These are phyloP conservation scores for Conus ventricosus DNA, from an alignment of 1,140 invertebrate genomes.

Conservation along the genomic window DNA sequence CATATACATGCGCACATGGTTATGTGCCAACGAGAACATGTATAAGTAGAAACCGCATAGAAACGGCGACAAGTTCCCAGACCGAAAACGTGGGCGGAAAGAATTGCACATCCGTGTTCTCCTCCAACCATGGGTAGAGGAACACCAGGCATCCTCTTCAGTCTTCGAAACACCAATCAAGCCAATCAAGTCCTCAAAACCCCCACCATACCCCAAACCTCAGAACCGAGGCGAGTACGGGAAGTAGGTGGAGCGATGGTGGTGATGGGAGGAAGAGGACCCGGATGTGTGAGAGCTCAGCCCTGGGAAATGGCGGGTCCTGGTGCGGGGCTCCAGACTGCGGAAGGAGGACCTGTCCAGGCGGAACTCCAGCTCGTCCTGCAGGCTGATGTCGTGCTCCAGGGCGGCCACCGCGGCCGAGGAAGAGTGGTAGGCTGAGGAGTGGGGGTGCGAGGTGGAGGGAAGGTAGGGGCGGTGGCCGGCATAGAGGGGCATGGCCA, in stretches of 20 bases:
- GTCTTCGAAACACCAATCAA: too few species aligned
- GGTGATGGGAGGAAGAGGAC: constrained; percentile 14
- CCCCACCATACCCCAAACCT: background rate
- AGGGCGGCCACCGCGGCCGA: constrained; percentile 18
- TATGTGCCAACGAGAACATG: too few species aligned
- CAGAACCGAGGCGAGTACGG: constrained; percentile 34
- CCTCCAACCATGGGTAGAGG: too few species aligned
- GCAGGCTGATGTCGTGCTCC: constrained; percentile 55
- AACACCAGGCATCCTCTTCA: too few species aligned
- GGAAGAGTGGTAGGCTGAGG: constrained; percentile 18
- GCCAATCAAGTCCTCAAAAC: background rate
- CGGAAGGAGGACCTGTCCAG: constrained; percentile 58
- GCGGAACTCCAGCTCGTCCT: constrained; percentile 58
- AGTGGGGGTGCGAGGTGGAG: constrained; percentile 17
- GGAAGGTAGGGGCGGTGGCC: constrained; percentile 51
- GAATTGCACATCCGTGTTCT: too few species aligned
- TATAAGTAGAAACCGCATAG: background rate
- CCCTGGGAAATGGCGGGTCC: constrained; percentile 7
- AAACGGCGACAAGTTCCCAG: too few species aligned
- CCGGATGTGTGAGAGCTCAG: background rate
- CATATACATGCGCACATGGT: background rate
- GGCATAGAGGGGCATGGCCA: constrained; percentile 50
- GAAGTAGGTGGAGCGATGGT: constrained; percentile 40
- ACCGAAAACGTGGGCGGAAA: too few species aligned
- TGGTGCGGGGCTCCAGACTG: constrained; percentile 51